A percentile compares a stretch with the other conserved stretches of the same genome.
phyloP scores from a whole-genome alignment of 92 coral and sea anemone genomes.

The Phenganax marumi region DNA sequence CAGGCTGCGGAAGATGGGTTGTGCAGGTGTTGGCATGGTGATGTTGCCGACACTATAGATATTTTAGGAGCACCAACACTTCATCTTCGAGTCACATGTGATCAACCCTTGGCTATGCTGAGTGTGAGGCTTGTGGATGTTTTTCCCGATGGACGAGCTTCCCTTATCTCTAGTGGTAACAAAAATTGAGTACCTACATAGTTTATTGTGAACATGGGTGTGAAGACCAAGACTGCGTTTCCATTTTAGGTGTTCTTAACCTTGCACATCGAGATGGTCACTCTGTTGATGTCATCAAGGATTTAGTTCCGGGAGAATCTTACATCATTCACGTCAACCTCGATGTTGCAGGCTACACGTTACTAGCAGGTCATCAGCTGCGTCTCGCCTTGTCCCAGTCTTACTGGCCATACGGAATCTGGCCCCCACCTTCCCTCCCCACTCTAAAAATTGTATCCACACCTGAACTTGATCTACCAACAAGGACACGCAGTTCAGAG shows the following conservation, averaged over 20 bases:
- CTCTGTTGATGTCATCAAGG: constrained; percentile 47
- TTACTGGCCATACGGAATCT: constrained; percentile 67
- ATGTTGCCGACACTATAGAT: constrained; percentile 53
- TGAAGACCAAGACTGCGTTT: neutral
- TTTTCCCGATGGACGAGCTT: constrained; percentile 66
- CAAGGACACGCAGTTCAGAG: constrained; percentile 43
- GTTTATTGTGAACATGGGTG: no score
- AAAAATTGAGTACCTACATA: no score
- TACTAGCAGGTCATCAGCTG: constrained; percentile 65
- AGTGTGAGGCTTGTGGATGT: constrained; percentile 72
- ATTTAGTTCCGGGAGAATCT: constrained; percentile 52
- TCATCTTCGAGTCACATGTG: constrained; percentile 62
- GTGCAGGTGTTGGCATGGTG: constrained; percentile 69
- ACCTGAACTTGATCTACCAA: constrained; percentile 60
- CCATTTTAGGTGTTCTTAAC: constrained; percentile 61
- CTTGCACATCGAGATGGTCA: constrained; percentile 71
- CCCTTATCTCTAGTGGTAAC: constrained; percentile 70
- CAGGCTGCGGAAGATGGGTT: constrained; percentile 64
- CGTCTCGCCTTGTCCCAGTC: constrained; percentile 75
- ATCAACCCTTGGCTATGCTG: constrained; percentile 54
- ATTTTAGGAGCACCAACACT: constrained; percentile 65
- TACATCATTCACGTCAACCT: constrained; percentile 50
- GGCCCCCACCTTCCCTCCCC: constrained; percentile 74
- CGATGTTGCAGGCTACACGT: constrained; percentile 63
- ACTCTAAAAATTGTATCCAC: constrained; percentile 54